These are phyloP conservation scores for Drosophila auraria DNA, from an alignment of 1,140 invertebrate species.

Conservation along the genomic window DNA sequence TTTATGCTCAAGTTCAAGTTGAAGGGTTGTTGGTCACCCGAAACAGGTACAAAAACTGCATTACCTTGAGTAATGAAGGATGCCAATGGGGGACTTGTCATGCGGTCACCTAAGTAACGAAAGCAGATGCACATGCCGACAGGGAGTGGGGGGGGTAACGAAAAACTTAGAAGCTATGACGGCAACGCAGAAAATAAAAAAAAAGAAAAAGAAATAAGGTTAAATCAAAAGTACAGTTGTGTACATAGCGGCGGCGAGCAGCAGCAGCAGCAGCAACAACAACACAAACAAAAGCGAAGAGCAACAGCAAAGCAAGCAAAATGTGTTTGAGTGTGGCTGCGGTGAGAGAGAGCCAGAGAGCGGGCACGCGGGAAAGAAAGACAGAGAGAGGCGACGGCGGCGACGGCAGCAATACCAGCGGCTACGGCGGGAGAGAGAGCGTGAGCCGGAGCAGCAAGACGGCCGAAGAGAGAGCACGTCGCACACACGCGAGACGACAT, in stretches of 20 bases:
- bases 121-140: background rate
- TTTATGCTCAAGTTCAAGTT: constrained; percentile 55
- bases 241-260: constrained; percentile 80
- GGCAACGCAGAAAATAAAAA: constrained; percentile 56
- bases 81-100: constrained; percentile 4
- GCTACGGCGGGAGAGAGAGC: constrained; percentile 44
- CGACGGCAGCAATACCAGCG: constrained; percentile 12
- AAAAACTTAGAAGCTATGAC: constrained; percentile 48
- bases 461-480: constrained; percentile 70
- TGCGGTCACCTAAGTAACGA: constrained; percentile 17
- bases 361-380: constrained; percentile 32
- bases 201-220: constrained; percentile 79
- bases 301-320: constrained; percentile 70
- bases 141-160: background rate
- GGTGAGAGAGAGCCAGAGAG: constrained; percentile 66
- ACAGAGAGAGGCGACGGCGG: constrained; percentile 28
- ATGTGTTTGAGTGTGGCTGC: constrained; percentile 80
- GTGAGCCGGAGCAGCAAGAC: constrained; percentile 55
- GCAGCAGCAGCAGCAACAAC: constrained; percentile 65
- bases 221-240: constrained; percentile 84
- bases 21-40: constrained; percentile 54
- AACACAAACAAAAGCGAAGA: constrained; percentile 71
- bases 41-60: constrained; percentile 6
- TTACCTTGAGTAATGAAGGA: background rate
- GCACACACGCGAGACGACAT: constrained; percentile 76